Conservation (phyloP, 2,888 invertebrate species). For the Omphaloscelis lunosa region DNA sequence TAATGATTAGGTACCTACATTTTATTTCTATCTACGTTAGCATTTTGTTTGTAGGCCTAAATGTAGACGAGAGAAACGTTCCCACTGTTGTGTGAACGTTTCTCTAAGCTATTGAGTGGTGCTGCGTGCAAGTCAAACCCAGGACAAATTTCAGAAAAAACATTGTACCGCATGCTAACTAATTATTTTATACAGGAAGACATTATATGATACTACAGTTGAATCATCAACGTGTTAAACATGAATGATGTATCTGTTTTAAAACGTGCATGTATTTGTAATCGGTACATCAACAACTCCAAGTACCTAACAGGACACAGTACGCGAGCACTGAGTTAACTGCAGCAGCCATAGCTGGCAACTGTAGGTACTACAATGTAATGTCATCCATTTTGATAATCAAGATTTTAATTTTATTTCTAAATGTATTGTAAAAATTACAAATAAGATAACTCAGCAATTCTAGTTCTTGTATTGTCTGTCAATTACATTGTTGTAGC, state of each 20-base stretch:
- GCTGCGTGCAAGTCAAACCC: neutral
- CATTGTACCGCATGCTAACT: neutral
- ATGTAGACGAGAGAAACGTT: neutral
- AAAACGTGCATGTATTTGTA: neutral
- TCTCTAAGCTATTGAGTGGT: neutral
- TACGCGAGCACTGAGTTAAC: neutral
- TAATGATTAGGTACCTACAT: neutral
- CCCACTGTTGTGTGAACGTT: neutral
- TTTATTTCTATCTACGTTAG: neutral
- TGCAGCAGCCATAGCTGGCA: neutral
- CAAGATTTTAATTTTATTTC: slow-evolving; percentile 3
- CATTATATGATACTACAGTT: too few species aligned
- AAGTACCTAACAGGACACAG: neutral
- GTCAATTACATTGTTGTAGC: slow-evolving; percentile 58
- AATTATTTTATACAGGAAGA: too few species aligned
- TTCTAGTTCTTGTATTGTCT: slow-evolving; percentile 53
- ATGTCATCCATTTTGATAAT: neutral
- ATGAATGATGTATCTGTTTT: neutral
- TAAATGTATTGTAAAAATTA: slow-evolving; percentile 51
- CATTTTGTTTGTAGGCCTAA: neutral
- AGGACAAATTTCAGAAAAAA: neutral
- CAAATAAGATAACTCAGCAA: slow-evolving; percentile 26
- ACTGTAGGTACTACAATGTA: neutral
- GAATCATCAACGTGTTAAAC: slow-evolving; percentile 11
- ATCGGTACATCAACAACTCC: neutral